A percentile compares a stretch with the other conserved stretches of the same genome.
Conservation (phyloP, 2,797 vertebrate species). For the Macrochelys suwanniensis region DNA sequence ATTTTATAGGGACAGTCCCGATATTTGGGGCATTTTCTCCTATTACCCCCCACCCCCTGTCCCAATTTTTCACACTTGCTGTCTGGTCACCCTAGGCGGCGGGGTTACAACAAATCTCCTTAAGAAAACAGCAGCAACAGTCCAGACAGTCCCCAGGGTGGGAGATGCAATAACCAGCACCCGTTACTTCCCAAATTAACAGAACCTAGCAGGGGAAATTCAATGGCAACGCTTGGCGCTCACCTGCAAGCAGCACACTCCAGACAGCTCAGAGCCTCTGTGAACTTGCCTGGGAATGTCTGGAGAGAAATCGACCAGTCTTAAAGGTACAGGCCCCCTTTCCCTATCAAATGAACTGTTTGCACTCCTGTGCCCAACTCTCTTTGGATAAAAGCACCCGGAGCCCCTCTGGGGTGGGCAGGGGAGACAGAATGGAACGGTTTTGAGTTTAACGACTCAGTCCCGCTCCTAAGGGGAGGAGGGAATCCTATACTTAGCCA, state of each 20-base stretch:
- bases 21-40: too few species aligned
- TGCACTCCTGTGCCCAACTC: background rate
- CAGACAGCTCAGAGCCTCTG: background rate
- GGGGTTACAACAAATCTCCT: too few species aligned
- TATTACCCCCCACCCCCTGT: too few species aligned
- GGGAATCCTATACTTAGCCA: too few species aligned
- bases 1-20: too few species aligned
- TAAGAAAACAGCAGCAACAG: background rate
- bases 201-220: background rate
- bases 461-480: background rate
- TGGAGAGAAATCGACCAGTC: background rate
- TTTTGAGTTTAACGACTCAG: background rate
- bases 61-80: too few species aligned
- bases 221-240: background rate
- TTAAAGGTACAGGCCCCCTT: background rate
- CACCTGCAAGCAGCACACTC: background rate
- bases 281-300: background rate
- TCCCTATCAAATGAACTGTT: too few species aligned
- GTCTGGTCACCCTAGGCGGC: too few species aligned
- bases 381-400: background rate
- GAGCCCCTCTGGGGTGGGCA: too few species aligned
- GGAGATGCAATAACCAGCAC: background rate
- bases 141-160: background rate
- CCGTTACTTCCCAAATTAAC: background rate
- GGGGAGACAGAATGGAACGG: background rate